These are phyloP conservation scores for Zhuqinia jingwanae DNA, from an alignment of 2,888 invertebrate genomes.

Conservation along the genomic window DNA sequence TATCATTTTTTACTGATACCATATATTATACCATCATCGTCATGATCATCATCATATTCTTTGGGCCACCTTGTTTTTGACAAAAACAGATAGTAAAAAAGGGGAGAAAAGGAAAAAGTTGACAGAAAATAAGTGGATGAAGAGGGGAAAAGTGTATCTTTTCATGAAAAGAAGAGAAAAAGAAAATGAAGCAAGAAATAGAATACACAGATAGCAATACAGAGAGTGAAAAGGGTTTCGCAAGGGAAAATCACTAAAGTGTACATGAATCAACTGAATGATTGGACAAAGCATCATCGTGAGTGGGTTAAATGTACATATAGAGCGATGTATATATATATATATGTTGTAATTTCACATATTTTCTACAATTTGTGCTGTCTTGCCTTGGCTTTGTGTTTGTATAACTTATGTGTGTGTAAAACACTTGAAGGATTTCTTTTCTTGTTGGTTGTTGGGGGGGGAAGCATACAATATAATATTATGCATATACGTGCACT, in stretches of 20 bases:
- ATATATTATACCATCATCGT: neutral
- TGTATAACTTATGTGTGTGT: neutral
- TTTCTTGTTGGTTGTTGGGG: neutral
- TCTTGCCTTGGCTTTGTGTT: too few species aligned
- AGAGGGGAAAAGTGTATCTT: neutral
- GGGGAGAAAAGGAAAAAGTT: conserved; percentile 11
- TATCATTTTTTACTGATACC: neutral
- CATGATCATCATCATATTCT: neutral
- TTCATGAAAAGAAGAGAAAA: neutral
- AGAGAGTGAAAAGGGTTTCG: too few species aligned
- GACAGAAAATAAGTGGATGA: conserved; percentile 65
- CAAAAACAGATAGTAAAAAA: neutral
- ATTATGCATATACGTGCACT: too few species aligned
- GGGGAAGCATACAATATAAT: neutral
- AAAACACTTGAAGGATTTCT: conserved; percentile 7
- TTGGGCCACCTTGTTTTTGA: conserved; percentile 33
- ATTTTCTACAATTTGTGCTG: too few species aligned
- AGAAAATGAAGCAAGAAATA: conserved; percentile 11
- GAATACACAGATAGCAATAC: too few species aligned
- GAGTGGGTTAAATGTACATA: neutral
- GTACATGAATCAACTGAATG: conserved; percentile 59
- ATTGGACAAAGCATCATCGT: conserved; percentile 5
- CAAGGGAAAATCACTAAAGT: conserved; percentile 56
- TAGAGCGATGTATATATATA: neutral
- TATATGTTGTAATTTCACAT: too few species aligned